Evolutionary conservation across 2,797 vertebrate species (phyloP).

Genomic region (Enteromius paludinosus): DNA sequence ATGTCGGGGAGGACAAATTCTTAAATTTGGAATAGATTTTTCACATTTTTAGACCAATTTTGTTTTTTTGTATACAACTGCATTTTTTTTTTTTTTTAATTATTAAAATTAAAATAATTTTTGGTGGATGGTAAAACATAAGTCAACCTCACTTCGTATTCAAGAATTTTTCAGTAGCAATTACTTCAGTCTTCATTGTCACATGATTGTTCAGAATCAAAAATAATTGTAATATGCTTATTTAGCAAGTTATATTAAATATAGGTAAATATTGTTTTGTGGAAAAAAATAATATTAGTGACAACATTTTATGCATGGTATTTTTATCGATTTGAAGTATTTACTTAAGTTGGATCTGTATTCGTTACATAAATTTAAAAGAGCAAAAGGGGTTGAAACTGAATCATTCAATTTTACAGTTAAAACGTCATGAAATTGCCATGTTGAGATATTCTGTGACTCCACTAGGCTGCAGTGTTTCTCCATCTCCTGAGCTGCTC

Average conservation of each 20-base stretch:
- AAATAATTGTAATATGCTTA: neutral
- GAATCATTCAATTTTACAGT: neutral
- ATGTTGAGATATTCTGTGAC: neutral
- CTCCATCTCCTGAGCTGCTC: constrained; percentile 21
- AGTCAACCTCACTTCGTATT: neutral
- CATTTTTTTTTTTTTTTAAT: no score
- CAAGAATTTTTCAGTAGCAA: neutral
- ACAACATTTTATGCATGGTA: neutral
- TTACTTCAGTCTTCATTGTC: neutral
- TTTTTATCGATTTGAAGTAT: neutral
- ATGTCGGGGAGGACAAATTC: neutral
- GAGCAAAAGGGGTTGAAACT: neutral
- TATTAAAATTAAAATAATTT: no score
- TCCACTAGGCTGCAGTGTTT: constrained; percentile 78
- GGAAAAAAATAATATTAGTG: neutral
- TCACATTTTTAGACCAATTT: no score
- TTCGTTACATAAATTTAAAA: neutral
- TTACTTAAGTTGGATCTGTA: neutral
- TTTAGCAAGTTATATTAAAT: neutral
- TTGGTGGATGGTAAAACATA: no score
- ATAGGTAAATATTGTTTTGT: neutral
- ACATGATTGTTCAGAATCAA: neutral
- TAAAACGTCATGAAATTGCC: constrained; percentile 36
- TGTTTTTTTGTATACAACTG: no score
- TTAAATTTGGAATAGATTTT: no score